Base-by-base conservation (phyloP, 2,888 invertebrate genomes). In the Odontomyia ornata region DNA sequence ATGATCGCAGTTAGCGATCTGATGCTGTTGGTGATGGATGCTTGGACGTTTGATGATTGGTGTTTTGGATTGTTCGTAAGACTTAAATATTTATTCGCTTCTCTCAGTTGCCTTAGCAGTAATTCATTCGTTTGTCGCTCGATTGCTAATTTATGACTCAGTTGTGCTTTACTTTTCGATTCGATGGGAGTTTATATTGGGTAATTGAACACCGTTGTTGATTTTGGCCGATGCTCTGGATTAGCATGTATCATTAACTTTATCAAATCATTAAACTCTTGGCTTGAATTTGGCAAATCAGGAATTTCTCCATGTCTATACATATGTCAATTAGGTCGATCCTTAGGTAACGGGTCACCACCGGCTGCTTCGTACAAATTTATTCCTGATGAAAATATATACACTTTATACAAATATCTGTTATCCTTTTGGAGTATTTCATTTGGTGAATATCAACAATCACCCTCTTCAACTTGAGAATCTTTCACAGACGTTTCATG, bases 391-490 rank as follows among this genome's bases (percentile, higher is more conserved):
- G n/a, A n/a, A n/a, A n/a, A n/a, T n/a, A n/a, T n/a, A n/a, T n/a
- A n/a, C n/a, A n/a, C n/a, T n/a, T n/a, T n/a, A n/a, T n/a, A n/a
- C 52, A 98, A 88, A 83, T 95, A 90, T 9, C 89, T 87, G 82
- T 92, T 93, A 83, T 93, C 91, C 81, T 97, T 97, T 5, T 93
- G 93, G 0, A 98, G 87, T 47, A 98, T 93, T 85, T 98, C 97
- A 43, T 90, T 91, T 0, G 97, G 93, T 25, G 98, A 87, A 83
- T 97, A 98, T 30, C 97, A 89, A 85, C 97, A 96, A 85, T 98
- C 97, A 0, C 97, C 97, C 83, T 98, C 97, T 84, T 97, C 97
- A 0, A 96, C 95, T 77, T 92, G 90, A 0, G 94, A 93, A 76
- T 95, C 93, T 0, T 90, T 91, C 1, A 94, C 87, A 30, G 94